These are phyloP conservation scores for Aphelinus certus DNA, from an alignment of 1,140 invertebrate genomes.

Conservation along the genomic window DNA sequence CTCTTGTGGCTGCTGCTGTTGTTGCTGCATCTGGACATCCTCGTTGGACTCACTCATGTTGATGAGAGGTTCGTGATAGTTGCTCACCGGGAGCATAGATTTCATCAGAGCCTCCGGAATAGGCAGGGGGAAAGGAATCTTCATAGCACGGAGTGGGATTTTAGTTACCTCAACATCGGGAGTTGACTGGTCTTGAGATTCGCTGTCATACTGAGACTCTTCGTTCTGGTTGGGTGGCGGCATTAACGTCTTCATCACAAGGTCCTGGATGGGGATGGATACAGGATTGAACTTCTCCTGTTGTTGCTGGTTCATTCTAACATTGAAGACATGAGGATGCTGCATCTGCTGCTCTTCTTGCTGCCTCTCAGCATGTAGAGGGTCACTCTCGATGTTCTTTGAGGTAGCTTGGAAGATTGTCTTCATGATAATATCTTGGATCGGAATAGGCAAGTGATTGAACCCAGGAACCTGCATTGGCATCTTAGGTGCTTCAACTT, in stretches of 20 bases:
- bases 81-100: slow-evolving; percentile 19
- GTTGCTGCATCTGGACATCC: not conserved
- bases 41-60: not conserved
- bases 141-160: slow-evolving; percentile 6
- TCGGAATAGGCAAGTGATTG: slow-evolving; percentile 24
- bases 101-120: slow-evolving; percentile 26
- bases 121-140: not conserved
- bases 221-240: slow-evolving; percentile 15
- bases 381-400: slow-evolving; percentile 24
- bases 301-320: not conserved
- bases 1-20: not conserved
- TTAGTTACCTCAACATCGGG: slow-evolving; percentile 26
- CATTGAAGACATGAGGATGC: not conserved
- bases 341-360: slow-evolving; percentile 6
- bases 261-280: slow-evolving; percentile 19
- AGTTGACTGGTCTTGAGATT: slow-evolving; percentile 6
- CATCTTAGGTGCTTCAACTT: slow-evolving; percentile 29
- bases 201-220: not conserved
- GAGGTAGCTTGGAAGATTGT: not conserved
- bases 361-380: not conserved
- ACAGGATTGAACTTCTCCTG: slow-evolving; percentile 20
- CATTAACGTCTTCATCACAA: slow-evolving; percentile 29
- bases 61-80: slow-evolving; percentile 5
- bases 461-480: slow-evolving; percentile 14
- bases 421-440: slow-evolving; percentile 33